Percentiles rank a stretch among this genome's conserved stretches.
phyloP scores from a whole-genome alignment of 2,113 vertebrate species.

The Cariama cristata region DNA sequence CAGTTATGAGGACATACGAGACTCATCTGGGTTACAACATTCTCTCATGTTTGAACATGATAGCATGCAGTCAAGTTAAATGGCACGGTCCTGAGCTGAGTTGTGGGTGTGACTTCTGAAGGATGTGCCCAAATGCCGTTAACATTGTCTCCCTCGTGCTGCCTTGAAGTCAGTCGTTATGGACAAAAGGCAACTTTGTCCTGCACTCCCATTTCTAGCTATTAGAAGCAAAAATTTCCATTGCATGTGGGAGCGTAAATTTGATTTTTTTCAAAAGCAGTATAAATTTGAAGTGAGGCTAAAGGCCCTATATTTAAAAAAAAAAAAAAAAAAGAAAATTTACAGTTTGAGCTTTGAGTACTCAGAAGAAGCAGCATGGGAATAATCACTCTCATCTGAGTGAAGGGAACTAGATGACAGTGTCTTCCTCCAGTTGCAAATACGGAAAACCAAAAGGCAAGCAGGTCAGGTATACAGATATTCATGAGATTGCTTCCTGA shows the following conservation, averaged over 20 bases:
- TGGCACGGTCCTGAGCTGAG: not conserved
- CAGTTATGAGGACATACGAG: not conserved
- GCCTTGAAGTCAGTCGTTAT: not conserved
- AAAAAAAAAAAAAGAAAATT: not conserved
- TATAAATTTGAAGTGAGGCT: not conserved
- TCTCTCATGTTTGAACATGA: constrained; percentile 12
- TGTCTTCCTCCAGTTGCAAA: not conserved
- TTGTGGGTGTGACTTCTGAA: not conserved
- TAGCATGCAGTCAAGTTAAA: not conserved
- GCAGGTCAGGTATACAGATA: not conserved
- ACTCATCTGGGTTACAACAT: not conserved
- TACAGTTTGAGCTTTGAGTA: not conserved
- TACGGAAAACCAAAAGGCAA: not conserved
- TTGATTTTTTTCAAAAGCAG: not conserved
- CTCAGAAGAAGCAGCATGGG: not conserved
- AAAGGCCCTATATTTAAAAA: not conserved
- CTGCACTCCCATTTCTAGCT: not conserved
- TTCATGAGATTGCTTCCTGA: not conserved
- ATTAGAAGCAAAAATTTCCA: not conserved
- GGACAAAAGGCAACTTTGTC: not conserved
- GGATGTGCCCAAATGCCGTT: not conserved
- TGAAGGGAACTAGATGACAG: not conserved
- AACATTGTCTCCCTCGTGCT: not conserved
- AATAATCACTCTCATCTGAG: not conserved
- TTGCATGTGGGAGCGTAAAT: not conserved